Conservation (phyloP, 30 jellyfish, hydroid and myxozoan genomes). For the Hydractinia echinata region DNA sequence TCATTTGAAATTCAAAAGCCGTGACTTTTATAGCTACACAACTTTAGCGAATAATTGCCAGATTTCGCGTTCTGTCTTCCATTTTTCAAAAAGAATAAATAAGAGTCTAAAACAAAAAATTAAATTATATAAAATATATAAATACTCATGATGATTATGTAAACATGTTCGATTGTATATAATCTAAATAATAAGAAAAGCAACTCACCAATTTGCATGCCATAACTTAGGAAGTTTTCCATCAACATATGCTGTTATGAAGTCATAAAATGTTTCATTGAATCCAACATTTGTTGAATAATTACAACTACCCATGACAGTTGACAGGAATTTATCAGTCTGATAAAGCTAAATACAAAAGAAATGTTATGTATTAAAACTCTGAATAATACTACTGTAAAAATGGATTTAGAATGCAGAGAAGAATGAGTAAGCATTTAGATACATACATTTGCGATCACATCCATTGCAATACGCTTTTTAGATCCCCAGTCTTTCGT, state of each 20-base stretch:
- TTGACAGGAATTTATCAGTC: conserved; percentile 10
- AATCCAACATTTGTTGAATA: conserved; percentile 6
- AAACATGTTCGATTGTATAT: background rate
- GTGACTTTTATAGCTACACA: no score
- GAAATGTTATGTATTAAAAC: background rate
- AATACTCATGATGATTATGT: no score
- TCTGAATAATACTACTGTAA: background rate
- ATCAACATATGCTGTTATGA: conserved; percentile 21
- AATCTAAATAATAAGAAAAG: background rate
- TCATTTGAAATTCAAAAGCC: no score
- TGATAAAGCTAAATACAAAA: conserved; percentile 4
- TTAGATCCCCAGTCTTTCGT: conserved; percentile 5
- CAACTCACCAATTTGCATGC: conserved; percentile 6
- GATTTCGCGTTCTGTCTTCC: no score
- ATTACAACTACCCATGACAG: conserved; percentile 16
- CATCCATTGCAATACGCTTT: background rate
- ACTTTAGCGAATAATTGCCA: no score
- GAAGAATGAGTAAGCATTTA: background rate
- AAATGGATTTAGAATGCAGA: background rate
- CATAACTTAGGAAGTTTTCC: background rate
- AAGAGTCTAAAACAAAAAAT: no score
- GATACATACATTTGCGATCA: background rate
- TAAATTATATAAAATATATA: no score
- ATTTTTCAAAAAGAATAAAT: no score
- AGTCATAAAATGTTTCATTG: conserved; percentile 10